phyloP scores from a whole-genome alignment of 2,888 invertebrate genomes.

The Hypolimnas misippus region DNA sequence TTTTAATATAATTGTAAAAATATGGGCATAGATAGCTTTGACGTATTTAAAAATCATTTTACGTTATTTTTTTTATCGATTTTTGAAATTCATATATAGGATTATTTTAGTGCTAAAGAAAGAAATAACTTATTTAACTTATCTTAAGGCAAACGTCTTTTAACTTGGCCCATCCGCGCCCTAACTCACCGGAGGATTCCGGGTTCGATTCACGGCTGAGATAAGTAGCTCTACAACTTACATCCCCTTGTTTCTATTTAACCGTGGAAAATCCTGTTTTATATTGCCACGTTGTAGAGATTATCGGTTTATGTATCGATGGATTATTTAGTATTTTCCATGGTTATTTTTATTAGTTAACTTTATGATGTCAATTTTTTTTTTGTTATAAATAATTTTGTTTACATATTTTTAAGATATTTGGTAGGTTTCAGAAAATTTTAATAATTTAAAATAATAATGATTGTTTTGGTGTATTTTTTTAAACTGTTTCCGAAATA shows the following conservation, averaged over 20 bases:
- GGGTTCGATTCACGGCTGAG: constrained; percentile 37
- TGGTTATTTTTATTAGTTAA: background rate
- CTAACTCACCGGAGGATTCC: constrained; percentile 30
- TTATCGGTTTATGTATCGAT: background rate
- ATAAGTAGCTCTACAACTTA: constrained; percentile 32
- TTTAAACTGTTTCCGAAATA: no score
- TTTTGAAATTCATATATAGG: no score
- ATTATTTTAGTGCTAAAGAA: no score
- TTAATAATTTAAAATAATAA: no score
- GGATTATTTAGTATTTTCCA: background rate
- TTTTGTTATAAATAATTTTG: no score
- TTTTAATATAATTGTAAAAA: no score
- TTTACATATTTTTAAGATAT: no score
- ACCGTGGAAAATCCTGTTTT: constrained; percentile 37
- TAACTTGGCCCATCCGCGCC: constrained; percentile 27
- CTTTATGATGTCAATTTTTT: background rate
- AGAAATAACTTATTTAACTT: constrained; percentile 7
- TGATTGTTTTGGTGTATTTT: no score
- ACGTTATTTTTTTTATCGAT: no score
- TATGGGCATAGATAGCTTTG: no score
- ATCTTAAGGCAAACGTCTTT: constrained; percentile 32
- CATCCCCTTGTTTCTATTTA: constrained; percentile 37
- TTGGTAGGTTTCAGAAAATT: no score
- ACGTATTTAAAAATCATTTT: no score
- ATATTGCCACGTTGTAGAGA: background rate